phyloP scores from a whole-genome alignment of 2,888 invertebrate species.

The Ptilodon capucinus region DNA sequence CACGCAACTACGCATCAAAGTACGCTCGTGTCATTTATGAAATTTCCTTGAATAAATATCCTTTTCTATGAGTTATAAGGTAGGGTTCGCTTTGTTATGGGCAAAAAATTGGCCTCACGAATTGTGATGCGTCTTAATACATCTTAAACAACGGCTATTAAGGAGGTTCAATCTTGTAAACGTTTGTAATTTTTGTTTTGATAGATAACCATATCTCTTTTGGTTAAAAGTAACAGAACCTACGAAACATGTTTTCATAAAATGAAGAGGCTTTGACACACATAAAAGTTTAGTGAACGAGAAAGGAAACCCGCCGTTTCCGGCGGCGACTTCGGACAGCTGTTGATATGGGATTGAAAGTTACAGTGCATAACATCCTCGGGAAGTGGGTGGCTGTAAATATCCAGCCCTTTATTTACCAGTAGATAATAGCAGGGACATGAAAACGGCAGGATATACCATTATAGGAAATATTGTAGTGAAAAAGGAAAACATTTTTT shows the following conservation, averaged over 20 bases:
- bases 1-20: too few species aligned
- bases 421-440: constrained; percentile 8
- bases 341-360: constrained; percentile 26
- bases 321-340: constrained; percentile 20
- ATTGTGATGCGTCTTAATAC: too few species aligned
- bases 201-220: too few species aligned
- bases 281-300: constrained; percentile 24
- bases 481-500: too few species aligned
- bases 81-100: too few species aligned
- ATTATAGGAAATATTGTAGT: constrained; percentile 21
- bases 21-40: too few species aligned
- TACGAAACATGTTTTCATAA: constrained; percentile 22
- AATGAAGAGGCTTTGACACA: constrained; percentile 17
- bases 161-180: too few species aligned
- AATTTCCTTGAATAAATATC: too few species aligned
- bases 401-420: constrained; percentile 27
- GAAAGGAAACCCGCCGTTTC: constrained; percentile 22
- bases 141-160: too few species aligned
- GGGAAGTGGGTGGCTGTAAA: constrained; percentile 36
- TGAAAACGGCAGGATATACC: neutral
- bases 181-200: too few species aligned
- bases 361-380: constrained; percentile 20
- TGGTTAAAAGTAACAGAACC: constrained; percentile 15
- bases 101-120: too few species aligned
- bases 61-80: too few species aligned